These are phyloP conservation scores for Tenebrio molitor DNA, from an alignment of 1,140 invertebrate genomes.

Conservation along the genomic window DNA sequence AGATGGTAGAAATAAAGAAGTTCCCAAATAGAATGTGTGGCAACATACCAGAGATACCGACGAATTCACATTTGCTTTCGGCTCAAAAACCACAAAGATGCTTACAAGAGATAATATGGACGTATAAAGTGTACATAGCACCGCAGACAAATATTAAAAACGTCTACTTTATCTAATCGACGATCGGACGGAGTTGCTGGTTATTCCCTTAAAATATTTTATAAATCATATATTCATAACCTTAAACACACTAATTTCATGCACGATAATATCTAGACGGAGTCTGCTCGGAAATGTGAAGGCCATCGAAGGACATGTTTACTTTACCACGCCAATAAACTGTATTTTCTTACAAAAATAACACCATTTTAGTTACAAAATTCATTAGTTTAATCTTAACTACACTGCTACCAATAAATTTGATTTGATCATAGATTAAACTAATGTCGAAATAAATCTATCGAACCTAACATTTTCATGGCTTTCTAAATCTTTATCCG, in stretches of 20 bases:
- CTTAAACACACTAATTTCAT: conserved; percentile 40
- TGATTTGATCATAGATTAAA: conserved; percentile 16
- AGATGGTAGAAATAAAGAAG: conserved; percentile 20
- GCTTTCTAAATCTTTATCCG: conserved; percentile 23
- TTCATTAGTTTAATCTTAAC: conserved; percentile 14
- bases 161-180: conserved; percentile 32
- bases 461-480: conserved; percentile 30
- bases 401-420: conserved; percentile 11
- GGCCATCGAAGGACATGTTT: conserved; percentile 35
- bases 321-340: conserved; percentile 25
- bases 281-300: conserved; percentile 36
- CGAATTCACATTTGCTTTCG: conserved; percentile 38
- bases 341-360: conserved; percentile 29
- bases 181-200: conserved; percentile 2
- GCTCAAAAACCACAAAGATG: conserved; percentile 38
- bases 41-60: conserved; percentile 23
- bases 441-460: conserved; percentile 37
- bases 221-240: conserved; percentile 44
- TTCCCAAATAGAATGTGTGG: conserved; percentile 25
- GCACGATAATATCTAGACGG: conserved; percentile 38
- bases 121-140: conserved; percentile 32
- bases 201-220: conserved; percentile 37
- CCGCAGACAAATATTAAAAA: conserved; percentile 32
- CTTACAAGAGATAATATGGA: conserved; percentile 22
- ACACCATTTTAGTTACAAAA: conserved; percentile 2